Conservation (phyloP, 2,888 invertebrate species). For the Disparrhopalites patrizii region DNA sequence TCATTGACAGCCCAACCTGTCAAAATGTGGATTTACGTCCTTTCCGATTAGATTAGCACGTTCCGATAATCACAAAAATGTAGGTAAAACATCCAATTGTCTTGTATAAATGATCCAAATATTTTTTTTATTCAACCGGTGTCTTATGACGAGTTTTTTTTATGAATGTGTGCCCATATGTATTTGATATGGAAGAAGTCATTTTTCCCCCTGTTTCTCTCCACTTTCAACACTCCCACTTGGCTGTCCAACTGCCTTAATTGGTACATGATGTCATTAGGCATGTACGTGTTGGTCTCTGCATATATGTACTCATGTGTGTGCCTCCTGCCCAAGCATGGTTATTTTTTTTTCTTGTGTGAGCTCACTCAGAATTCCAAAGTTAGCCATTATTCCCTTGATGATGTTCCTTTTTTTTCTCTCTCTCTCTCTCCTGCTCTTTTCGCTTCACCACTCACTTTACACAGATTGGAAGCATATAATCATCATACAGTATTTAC, state of each 20-base stretch:
- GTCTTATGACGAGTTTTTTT: slow-evolving; percentile 8
- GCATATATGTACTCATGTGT: neutral
- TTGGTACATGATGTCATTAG: slow-evolving; percentile 45
- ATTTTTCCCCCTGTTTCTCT: too few relatives aligned
- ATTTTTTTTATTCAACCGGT: neutral
- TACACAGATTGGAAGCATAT: too few relatives aligned
- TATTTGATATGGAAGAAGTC: neutral
- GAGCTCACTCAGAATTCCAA: neutral
- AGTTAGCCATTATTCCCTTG: slow-evolving; percentile 1
- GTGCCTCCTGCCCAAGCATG: neutral
- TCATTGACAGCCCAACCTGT: neutral
- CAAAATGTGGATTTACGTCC: neutral
- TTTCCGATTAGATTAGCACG: slow-evolving; percentile 4
- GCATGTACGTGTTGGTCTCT: slow-evolving; percentile 36
- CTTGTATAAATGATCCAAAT: too few relatives aligned
- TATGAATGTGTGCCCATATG: neutral
- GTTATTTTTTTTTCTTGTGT: slow-evolving; percentile 15
- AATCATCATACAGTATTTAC: too few relatives aligned
- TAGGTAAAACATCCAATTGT: too few relatives aligned
- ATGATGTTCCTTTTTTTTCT: too few relatives aligned
- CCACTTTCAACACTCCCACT: slow-evolving; percentile 19
- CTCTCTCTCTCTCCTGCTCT: too few relatives aligned
- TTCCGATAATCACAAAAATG: too few relatives aligned
- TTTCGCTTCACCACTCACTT: neutral
- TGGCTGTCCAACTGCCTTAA: slow-evolving; percentile 31